Conservation (phyloP, 2,888 invertebrate genomes). For the Eupithecia inturbata region DNA sequence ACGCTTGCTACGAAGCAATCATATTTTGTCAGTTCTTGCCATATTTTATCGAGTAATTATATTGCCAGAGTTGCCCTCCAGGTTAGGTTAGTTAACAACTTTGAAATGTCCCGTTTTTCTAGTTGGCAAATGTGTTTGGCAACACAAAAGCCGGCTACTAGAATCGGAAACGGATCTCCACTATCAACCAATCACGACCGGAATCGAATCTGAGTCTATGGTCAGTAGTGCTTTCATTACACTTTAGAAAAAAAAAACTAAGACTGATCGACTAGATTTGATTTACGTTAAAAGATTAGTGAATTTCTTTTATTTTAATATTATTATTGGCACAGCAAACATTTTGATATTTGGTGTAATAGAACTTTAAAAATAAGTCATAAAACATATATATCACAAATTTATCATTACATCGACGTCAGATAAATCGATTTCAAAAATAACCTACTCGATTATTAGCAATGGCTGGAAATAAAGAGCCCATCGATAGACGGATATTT, state of each 20-base stretch:
- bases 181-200: not conserved
- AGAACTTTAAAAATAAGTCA: not conserved
- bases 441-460: slow-evolving; percentile 9
- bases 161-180: not conserved
- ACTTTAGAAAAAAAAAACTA: not conserved
- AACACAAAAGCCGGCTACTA: not conserved
- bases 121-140: not conserved
- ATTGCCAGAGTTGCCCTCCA: no score
- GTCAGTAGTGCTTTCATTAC: not conserved
- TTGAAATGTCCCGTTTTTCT: not conserved
- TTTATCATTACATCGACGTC: not conserved
- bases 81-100: no score
- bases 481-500: slow-evolving; percentile 46
- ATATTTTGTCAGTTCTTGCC: no score
- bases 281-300: not conserved
- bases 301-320: not conserved
- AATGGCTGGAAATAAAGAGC: slow-evolving; percentile 49
- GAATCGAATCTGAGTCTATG: not conserved
- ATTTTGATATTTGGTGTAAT: not conserved
- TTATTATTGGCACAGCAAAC: not conserved
- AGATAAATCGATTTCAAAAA: not conserved
- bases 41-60: no score
- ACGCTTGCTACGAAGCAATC: no score
- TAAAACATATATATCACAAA: not conserved
- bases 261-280: not conserved